phyloP scores from a whole-genome alignment of 2,797 vertebrate species.

The Phrynocephalus forsythii region DNA sequence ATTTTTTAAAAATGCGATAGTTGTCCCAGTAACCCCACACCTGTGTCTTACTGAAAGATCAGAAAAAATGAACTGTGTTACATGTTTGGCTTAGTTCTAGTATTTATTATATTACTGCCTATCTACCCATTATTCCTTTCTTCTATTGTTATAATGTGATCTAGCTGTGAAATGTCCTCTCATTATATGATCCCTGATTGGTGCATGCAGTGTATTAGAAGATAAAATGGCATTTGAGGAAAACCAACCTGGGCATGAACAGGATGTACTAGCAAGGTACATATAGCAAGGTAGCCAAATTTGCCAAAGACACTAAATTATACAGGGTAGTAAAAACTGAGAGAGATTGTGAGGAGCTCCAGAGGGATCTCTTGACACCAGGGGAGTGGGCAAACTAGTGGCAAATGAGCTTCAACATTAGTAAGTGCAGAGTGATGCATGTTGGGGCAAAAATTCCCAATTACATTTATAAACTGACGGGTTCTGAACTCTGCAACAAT shows the following conservation, averaged over 20 bases:
- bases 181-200: background rate
- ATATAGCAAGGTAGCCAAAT: too few species aligned
- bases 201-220: background rate
- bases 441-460: too few species aligned
- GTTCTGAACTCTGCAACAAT: too few species aligned
- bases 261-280: background rate
- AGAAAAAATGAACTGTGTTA: background rate
- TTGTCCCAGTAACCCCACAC: background rate
- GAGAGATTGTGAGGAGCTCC: too few species aligned
- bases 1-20: background rate
- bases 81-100: background rate
- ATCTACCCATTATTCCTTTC: background rate
- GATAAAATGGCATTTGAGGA: background rate
- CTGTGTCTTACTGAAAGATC: background rate
- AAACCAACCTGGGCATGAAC: background rate
- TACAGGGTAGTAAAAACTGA: too few species aligned
- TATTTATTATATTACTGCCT: background rate
- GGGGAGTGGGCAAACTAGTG: too few species aligned
- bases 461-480: too few species aligned
- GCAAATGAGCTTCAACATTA: too few species aligned
- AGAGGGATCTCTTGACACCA: too few species aligned
- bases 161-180: background rate
- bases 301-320: too few species aligned
- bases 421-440: too few species aligned
- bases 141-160: background rate